phyloP scores from a whole-genome alignment of 2,113 vertebrate species.

The Mirounga angustirostris region DNA sequence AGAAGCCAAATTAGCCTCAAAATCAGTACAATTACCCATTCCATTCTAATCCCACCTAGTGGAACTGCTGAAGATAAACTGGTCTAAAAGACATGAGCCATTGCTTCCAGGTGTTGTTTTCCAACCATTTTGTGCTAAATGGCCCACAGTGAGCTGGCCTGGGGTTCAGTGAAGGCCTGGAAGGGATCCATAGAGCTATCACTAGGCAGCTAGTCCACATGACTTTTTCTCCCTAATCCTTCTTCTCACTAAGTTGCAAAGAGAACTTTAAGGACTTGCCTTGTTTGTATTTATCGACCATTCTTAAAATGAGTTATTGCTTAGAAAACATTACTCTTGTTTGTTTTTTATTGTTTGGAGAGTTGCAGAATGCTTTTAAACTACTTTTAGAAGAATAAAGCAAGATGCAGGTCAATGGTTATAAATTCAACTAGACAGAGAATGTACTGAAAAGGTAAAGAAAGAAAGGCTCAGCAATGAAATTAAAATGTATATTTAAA shows the following conservation, averaged over 20 bases:
- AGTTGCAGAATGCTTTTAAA: constrained; percentile 76
- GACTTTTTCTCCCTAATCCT: neutral
- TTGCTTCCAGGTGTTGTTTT: constrained; percentile 51
- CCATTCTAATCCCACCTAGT: neutral
- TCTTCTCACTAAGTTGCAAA: constrained; percentile 19
- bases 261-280: constrained; percentile 51
- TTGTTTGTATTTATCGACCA: constrained; percentile 74
- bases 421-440: constrained; percentile 69
- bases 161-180: neutral
- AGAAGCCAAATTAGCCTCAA: constrained; percentile 23
- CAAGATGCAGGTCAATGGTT: constrained; percentile 46
- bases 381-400: constrained; percentile 68
- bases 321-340: constrained; percentile 58
- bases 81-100: neutral
- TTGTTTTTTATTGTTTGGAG: constrained; percentile 72
- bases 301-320: constrained; percentile 77
- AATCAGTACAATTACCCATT: neutral
- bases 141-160: neutral
- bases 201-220: neutral
- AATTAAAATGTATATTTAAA: constrained; percentile 32
- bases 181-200: neutral
- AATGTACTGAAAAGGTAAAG: constrained; percentile 23
- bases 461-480: constrained; percentile 15
- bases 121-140: constrained; percentile 15
- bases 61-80: constrained; percentile 53